Base-by-base conservation (phyloP, 2,888 invertebrate genomes). In the Amphipoea oculea region DNA sequence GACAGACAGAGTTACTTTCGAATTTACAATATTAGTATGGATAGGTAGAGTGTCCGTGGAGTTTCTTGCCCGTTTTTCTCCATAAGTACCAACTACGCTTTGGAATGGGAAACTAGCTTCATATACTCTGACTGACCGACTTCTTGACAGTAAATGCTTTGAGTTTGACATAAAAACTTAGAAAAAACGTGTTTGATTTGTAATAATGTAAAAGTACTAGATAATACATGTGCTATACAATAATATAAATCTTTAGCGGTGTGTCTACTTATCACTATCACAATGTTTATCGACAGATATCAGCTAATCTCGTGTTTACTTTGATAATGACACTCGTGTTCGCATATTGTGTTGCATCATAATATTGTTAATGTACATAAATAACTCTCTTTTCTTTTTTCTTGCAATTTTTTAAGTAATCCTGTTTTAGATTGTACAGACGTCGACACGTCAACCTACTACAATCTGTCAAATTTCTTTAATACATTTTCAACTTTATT, bases 271-370 rank as follows among this genome's bases (percentile, higher is more conserved):
- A 12, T 65, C 42, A 48, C 5, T 85, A 86, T 84, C 87, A n/a
- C 20, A 20, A 20, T 66, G 62, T 62, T 70, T 86, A 79, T 86
- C 84, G 20, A 14, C 23, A 51, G 72, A 62, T 84, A 84, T 69
- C 74, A 11, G 51, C 42, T 84, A 76, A 86, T 83, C 86, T 85
- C 11, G 20, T 65, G 76, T 79, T 60, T 69, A 73, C 73, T 48
- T 70, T n/a, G 86, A 86, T 83, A 86, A 65, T 14, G 57, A 36
- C 81, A 45, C 51, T 63, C 48, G 81, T 63, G 73, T 17, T 42
- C 66, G 7, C 14, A 7, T 36, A 23, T n/a, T 51, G 67, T 69
- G 54, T 42, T 72, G 71, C 60, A 65, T 68, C 72, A 60, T 79
- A 4, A 62, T 84, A 60, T 69, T 63, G n/a, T 29, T 51, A 17